phyloP scores from a whole-genome alignment of 2,797 vertebrate genomes.

The Etheostoma perlongum region DNA sequence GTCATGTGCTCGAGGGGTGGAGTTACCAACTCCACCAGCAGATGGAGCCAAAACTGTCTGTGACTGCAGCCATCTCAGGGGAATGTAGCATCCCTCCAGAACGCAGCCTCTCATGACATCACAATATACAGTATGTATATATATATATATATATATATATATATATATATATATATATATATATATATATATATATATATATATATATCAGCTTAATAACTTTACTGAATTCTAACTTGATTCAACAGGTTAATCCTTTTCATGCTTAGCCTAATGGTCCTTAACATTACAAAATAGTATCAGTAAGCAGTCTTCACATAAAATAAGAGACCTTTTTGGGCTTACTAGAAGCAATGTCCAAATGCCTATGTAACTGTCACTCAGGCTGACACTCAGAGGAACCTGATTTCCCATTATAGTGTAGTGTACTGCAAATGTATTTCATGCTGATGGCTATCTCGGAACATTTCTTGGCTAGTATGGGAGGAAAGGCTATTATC shows the following conservation, averaged over 20 bases:
- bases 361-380: background rate
- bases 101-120: no score
- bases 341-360: background rate
- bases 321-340: background rate
- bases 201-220: background rate
- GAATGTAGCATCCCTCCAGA: no score
- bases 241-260: background rate
- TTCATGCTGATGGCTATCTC: constrained; percentile 27
- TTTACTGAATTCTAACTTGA: background rate
- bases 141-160: no score
- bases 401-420: background rate
- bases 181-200: no score
- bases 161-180: no score
- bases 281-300: background rate
- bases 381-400: background rate
- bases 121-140: no score
- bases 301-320: background rate
- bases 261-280: no score
- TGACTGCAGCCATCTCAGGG: no score
- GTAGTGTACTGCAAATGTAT: background rate
- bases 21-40: no score
- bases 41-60: no score
- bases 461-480: constrained; percentile 35
- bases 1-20: no score
- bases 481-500: background rate